Percentiles rank a stretch among this genome's conserved stretches.
These are phyloP conservation scores for Atta texana DNA, from an alignment of 1,140 invertebrate genomes.

Conservation along the genomic window DNA sequence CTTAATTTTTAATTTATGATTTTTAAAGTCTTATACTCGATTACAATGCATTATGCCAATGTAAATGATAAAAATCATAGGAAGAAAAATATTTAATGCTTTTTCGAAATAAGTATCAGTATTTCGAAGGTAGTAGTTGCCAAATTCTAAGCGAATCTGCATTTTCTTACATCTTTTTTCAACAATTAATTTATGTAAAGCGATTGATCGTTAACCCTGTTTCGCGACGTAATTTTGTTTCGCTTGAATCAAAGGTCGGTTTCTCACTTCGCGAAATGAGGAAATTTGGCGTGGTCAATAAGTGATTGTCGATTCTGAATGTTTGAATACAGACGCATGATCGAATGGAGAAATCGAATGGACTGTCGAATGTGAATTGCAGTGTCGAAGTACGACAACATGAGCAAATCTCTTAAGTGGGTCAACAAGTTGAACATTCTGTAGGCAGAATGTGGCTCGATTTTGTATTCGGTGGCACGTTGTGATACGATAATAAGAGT, in stretches of 20 bases:
- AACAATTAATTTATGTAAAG: constrained; percentile 46
- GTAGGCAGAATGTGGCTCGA: not conserved
- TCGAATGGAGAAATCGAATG: not conserved
- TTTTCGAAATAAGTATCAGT: not conserved
- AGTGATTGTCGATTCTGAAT: not conserved
- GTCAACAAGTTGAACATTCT: constrained; percentile 61
- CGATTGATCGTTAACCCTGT: constrained; percentile 41
- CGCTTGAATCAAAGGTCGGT: not conserved
- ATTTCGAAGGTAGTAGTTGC: not conserved
- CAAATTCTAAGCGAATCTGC: not conserved
- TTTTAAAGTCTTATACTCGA: not conserved
- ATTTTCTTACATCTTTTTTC: constrained; percentile 25
- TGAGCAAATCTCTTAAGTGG: constrained; percentile 46
- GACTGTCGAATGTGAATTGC: constrained; percentile 29
- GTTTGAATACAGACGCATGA: constrained; percentile 2
- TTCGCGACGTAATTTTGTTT: not conserved
- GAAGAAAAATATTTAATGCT: not conserved
- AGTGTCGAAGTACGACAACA: not conserved
- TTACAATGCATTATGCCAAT: not conserved
- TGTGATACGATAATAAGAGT: constrained; percentile 41
- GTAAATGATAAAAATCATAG: not conserved
- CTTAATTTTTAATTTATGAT: not conserved
- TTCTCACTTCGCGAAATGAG: not conserved
- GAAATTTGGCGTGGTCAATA: not conserved
- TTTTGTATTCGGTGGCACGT: constrained; percentile 42